Percentiles rank a stretch among this genome's conserved stretches.
Evolutionary conservation across 2,797 vertebrate species (phyloP).

Genomic region (Sebastes umbrosus): DNA sequence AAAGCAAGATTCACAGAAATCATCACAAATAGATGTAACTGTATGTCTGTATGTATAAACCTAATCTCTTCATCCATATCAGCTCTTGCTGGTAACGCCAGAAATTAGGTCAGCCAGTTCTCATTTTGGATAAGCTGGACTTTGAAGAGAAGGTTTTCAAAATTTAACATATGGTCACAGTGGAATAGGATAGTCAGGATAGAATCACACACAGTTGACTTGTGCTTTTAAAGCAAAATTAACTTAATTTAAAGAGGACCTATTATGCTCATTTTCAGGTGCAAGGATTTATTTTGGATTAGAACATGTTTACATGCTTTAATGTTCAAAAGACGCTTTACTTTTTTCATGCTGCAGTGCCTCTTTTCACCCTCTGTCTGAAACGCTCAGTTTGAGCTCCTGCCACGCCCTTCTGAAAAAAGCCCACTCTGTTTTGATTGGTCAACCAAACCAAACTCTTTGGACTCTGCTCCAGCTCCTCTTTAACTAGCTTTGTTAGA

Average conservation of each 20-base stretch:
- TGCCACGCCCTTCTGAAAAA: too few relatives aligned
- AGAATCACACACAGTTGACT: not conserved
- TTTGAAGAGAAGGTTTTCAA: slow-evolving; percentile 54
- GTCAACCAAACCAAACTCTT: too few relatives aligned
- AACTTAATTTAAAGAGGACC: not conserved
- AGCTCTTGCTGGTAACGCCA: slow-evolving; percentile 38
- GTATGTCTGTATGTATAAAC: slow-evolving; percentile 24
- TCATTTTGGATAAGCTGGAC: slow-evolving; percentile 65
- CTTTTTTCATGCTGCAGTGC: too few relatives aligned
- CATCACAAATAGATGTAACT: slow-evolving; percentile 11
- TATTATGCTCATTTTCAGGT: not conserved
- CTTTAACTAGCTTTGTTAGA: not conserved
- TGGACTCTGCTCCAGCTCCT: too few relatives aligned
- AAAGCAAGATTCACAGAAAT: slow-evolving; percentile 17
- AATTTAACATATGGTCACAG: slow-evolving; percentile 28
- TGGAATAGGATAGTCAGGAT: not conserved
- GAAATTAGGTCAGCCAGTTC: slow-evolving; percentile 69
- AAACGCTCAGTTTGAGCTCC: too few relatives aligned
- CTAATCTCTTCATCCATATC: slow-evolving; percentile 65
- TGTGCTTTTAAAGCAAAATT: not conserved
- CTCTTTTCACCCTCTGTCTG: too few relatives aligned
- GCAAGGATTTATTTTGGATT: too few relatives aligned
- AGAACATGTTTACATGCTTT: too few relatives aligned
- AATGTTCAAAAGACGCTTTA: too few relatives aligned
- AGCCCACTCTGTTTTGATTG: too few relatives aligned